Conservation (phyloP, 2,888 invertebrate species). For the Tetanocera ferruginea region DNA sequence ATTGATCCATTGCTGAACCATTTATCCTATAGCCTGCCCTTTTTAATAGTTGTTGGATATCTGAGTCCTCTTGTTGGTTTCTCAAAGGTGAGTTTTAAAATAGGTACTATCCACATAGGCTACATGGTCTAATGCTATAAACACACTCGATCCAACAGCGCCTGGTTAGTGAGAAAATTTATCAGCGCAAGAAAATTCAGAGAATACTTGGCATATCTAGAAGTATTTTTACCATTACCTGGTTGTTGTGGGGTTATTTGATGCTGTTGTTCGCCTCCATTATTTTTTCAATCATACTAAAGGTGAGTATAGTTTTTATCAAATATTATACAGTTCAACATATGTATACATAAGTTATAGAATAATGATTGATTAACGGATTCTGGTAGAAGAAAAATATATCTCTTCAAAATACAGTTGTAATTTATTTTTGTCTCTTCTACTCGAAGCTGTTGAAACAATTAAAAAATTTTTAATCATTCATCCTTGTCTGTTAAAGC, state of each 20-base stretch:
- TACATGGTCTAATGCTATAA: no score
- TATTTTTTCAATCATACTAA: slow-evolving; percentile 72
- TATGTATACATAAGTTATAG: no score
- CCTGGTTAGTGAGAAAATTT: slow-evolving; percentile 52
- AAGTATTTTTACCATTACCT: slow-evolving; percentile 85
- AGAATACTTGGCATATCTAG: slow-evolving; percentile 87
- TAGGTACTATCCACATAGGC: not conserved
- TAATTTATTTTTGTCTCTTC: no score
- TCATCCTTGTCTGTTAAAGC: no score
- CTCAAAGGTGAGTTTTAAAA: slow-evolving; percentile 71
- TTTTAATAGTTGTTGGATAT: slow-evolving; percentile 83
- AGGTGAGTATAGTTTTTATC: slow-evolving; percentile 25
- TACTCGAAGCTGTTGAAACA: no score
- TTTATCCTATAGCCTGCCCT: slow-evolving; percentile 76
- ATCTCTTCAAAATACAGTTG: no score
- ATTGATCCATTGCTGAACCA: slow-evolving; percentile 76
- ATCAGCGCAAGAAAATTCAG: slow-evolving; percentile 77
- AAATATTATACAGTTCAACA: not conserved
- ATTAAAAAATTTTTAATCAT: no score
- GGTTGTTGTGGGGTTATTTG: slow-evolving; percentile 82
- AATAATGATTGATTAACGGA: no score
- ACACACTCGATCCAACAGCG: slow-evolving; percentile 55
- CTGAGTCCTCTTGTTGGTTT: slow-evolving; percentile 83
- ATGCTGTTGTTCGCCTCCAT: slow-evolving; percentile 74
- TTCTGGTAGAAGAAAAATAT: no score